Base-by-base conservation (phyloP, 1,140 invertebrate species). In the Pseudachorutes palmiensis region DNA sequence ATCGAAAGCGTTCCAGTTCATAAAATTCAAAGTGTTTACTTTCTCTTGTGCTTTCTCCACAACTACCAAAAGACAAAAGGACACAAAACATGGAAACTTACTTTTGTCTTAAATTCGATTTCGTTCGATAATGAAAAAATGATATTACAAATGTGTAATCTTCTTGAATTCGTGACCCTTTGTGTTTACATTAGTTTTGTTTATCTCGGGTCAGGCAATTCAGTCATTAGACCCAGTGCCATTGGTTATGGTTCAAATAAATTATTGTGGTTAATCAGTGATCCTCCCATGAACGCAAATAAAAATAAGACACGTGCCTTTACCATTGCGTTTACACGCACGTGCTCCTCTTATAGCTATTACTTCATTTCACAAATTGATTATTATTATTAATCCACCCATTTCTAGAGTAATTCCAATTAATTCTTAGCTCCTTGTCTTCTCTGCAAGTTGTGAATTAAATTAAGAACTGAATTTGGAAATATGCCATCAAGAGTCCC, bases 241-340 rank as follows among this genome's bases (percentile, higher is more conserved):
- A 31, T 14, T 26, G 51, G 49, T 45, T 28, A 24, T 65, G 33
- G 51, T 57, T 65, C 49, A 32, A 36, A 51, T 3, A 30, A 19
- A 26, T 57, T 57, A 36, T 65, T 57, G 64, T 57, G 64, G 49
- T 65, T 65, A 65, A 65, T 65, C 64, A 65, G 64, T 58, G 64
- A 65, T 65, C 64, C 64, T 57, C 64, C 64, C 64, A 32, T 58
- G 14, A 36, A 22, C 26, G 45, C 64, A 65, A 65, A 65, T 41
- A 65, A 65, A 48, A 41, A 22, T 14, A 36, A 29, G 30, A 58
- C 64, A 58, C 64, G 64, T 58, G 64, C 64, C 29, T n/a, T n/a
- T n/a, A n/a, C 32, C 31, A 32, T 58, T 32, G 41, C 64, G 30
- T 31, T 29, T 58, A 36, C 33, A 58, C 22, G 58, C 22, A 31